Evolutionary conservation across 2,888 invertebrate genomes (phyloP).

Genomic region (Pseudoips prasinana): DNA sequence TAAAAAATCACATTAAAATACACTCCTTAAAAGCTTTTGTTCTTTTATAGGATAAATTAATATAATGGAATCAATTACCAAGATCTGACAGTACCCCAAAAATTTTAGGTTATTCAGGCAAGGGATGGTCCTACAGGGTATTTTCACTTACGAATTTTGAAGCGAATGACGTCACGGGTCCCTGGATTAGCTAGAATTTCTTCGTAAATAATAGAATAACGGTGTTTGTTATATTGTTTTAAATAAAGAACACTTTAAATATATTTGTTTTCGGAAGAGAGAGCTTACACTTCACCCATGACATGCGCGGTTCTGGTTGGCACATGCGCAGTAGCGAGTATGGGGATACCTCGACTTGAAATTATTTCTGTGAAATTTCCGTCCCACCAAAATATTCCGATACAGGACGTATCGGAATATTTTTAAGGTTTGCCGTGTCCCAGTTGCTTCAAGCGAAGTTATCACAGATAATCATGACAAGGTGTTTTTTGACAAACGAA

Average conservation of each 20-base stretch:
- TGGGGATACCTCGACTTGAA: conserved; percentile 38
- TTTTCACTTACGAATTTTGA: conserved; percentile 27
- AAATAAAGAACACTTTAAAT: conserved; percentile 30
- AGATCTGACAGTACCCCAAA: conserved; percentile 20
- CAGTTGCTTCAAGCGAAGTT: conserved; percentile 34
- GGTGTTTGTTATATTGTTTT: conserved; percentile 13
- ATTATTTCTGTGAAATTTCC: conserved; percentile 72
- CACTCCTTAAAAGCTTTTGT: conserved; percentile 14
- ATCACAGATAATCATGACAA: conserved; percentile 36
- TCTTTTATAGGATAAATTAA: conserved; percentile 21
- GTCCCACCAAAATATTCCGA: too few relatives aligned
- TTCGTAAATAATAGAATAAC: conserved; percentile 16
- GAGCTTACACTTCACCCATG: conserved; percentile 39
- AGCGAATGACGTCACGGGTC: conserved; percentile 12
- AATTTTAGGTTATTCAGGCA: conserved; percentile 29
- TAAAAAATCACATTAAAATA: conserved; percentile 9
- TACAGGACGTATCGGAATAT: conserved; percentile 56
- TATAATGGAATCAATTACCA: conserved; percentile 31
- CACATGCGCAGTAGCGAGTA: conserved; percentile 51
- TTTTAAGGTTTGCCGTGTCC: conserved; percentile 59
- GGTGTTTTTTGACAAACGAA: conserved; percentile 17
- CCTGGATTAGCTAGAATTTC: conserved; percentile 17
- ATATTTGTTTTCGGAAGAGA: conserved; percentile 54
- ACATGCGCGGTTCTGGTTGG: conserved; percentile 56
- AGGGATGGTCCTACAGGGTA: conserved; percentile 13